These are phyloP conservation scores for Nothoprocta perdicaria DNA, from an alignment of 2,113 vertebrate genomes.

Conservation along the genomic window DNA sequence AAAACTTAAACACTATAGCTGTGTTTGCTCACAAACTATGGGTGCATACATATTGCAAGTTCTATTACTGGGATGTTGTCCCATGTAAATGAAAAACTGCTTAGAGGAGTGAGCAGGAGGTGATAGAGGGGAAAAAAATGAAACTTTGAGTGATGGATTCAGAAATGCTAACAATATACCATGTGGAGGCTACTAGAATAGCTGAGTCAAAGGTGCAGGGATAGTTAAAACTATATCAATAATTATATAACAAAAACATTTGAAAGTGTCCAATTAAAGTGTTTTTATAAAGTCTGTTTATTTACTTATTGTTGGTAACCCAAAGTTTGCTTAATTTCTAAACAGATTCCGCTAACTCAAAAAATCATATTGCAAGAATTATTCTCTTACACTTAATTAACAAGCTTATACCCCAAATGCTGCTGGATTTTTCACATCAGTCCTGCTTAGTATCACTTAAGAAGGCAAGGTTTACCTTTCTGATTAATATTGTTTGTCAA, in stretches of 20 bases:
- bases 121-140: neutral
- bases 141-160: neutral
- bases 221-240: neutral
- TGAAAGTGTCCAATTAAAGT: neutral
- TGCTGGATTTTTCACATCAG: neutral
- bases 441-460: neutral
- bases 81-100: neutral
- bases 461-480: neutral
- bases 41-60: conserved; percentile 12
- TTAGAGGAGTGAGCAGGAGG: neutral
- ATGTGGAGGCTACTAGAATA: neutral
- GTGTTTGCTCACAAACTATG: conserved; percentile 48
- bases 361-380: neutral
- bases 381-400: neutral
- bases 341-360: no score
- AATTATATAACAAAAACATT: neutral
- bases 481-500: neutral
- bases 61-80: neutral
- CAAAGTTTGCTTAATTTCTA: no score
- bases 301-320: no score
- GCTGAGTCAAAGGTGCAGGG: neutral
- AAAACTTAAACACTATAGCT: neutral
- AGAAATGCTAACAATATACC: neutral
- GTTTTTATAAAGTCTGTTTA: neutral
- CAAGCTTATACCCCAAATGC: neutral